phyloP scores from a whole-genome alignment of 2,113 vertebrate genomes.

The human region DNA sequence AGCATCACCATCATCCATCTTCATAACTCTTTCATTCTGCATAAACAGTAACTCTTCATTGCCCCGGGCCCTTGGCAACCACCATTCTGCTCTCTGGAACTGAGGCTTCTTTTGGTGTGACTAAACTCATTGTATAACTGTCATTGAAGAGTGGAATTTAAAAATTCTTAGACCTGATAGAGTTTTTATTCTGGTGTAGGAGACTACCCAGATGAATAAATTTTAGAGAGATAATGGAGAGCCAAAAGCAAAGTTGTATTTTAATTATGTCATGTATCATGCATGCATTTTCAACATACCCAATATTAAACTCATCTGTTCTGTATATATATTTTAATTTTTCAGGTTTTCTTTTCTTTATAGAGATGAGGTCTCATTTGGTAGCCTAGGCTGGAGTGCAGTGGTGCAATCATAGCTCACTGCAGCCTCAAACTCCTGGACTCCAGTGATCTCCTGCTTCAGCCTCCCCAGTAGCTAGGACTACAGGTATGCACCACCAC shows the following conservation, averaged over 20 bases:
- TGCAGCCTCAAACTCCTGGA: too few relatives aligned
- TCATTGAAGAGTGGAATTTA: not conserved
- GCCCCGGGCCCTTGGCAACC: fast-evolving
- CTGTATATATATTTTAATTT: not conserved
- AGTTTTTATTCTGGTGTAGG: not conserved
- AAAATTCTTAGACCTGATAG: not conserved
- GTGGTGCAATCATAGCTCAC: too few relatives aligned
- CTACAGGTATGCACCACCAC: too few relatives aligned
- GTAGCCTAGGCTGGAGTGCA: too few relatives aligned
- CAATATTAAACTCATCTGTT: not conserved
- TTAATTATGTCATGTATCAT: not conserved
- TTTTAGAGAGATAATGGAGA: not conserved
- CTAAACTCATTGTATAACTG: not conserved
- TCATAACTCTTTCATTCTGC: not conserved
- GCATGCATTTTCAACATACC: not conserved
- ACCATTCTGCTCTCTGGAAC: not conserved
- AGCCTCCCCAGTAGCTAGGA: too few relatives aligned
- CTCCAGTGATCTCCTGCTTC: too few relatives aligned
- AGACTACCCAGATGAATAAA: not conserved
- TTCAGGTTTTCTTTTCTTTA: not conserved
- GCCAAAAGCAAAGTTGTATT: not conserved
- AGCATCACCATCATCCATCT: not conserved
- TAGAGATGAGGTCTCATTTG: too few relatives aligned
- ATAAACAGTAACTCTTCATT: not conserved
- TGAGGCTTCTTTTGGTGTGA: not conserved